Conservation (phyloP, 2,113 vertebrate genomes). For the Alaudala cheleensis region DNA sequence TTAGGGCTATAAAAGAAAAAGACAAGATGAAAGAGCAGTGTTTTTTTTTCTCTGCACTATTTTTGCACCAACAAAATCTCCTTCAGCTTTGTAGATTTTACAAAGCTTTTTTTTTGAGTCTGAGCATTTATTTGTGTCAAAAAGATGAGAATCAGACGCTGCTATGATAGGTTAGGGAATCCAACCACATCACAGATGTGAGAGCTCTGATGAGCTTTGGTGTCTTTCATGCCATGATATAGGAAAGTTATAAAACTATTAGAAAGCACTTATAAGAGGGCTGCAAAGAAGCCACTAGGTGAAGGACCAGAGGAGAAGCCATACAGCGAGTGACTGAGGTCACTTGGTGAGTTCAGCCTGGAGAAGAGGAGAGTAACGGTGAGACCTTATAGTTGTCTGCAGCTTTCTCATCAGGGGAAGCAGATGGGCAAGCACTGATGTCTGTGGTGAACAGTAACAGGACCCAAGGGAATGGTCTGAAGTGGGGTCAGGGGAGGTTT, state of each 20-base stretch:
- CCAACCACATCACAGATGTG: background rate
- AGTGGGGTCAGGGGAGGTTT: too few species aligned
- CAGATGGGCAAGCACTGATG: fast-evolving
- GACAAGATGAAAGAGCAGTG: background rate
- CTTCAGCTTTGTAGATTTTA: background rate
- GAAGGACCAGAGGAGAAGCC: background rate
- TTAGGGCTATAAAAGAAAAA: background rate
- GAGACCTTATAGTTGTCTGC: fast-evolving
- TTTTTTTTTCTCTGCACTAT: background rate
- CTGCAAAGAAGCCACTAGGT: background rate
- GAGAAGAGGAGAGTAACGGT: background rate
- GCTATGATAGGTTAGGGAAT: background rate
- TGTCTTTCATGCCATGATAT: background rate
- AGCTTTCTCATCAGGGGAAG: background rate
- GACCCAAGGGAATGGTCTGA: too few species aligned
- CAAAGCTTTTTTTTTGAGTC: background rate
- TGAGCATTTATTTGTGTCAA: background rate
- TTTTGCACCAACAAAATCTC: background rate
- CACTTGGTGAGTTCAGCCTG: background rate
- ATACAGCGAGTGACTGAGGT: background rate
- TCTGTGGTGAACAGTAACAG: background rate
- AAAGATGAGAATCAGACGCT: background rate
- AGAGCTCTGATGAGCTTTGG: background rate
- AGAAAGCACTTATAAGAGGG: background rate
- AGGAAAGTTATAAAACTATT: background rate